Evolutionary conservation across 1,140 invertebrate species (phyloP).

Genomic region (Epicauta chinensis): DNA sequence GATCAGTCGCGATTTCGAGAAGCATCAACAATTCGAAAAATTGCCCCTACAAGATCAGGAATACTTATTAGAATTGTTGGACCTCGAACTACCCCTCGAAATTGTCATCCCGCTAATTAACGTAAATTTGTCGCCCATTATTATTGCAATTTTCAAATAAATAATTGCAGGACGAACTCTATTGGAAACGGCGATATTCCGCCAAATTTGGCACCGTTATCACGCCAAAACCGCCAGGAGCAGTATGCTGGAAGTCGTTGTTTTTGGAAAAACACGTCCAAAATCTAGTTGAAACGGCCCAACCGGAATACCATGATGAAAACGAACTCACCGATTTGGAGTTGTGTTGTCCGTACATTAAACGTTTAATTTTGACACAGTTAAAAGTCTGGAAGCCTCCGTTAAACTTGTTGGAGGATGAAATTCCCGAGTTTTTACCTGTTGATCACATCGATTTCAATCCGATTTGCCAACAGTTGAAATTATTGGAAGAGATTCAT

Average conservation of each 20-base stretch:
- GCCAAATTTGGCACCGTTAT: constrained; percentile 26
- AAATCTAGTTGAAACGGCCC: constrained; percentile 35
- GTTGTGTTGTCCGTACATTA: constrained; percentile 32
- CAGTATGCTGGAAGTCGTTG: constrained; percentile 38
- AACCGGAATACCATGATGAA: constrained; percentile 40
- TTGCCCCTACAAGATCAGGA: constrained; percentile 32
- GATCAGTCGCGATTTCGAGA: constrained; percentile 30
- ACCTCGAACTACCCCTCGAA: constrained; percentile 28
- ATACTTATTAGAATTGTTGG: constrained; percentile 30
- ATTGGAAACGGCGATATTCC: constrained; percentile 36
- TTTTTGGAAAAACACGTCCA: constrained; percentile 38
- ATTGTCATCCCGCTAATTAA: constrained; percentile 32
- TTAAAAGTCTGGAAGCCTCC: constrained; percentile 38
- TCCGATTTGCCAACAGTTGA: constrained; percentile 31
- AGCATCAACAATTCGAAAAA: constrained; percentile 29
- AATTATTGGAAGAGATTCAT: background rate
- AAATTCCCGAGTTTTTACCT: constrained; percentile 37
- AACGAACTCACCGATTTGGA: constrained; percentile 33
- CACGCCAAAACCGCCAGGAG: constrained; percentile 16
- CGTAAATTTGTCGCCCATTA: constrained; percentile 16
- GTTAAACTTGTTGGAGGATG: constrained; percentile 31
- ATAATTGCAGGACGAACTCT: constrained; percentile 34
- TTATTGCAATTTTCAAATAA: background rate
- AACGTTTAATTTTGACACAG: constrained; percentile 33
- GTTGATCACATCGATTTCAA: constrained; percentile 37